Percentiles rank a stretch among this genome's conserved stretches.
These are phyloP conservation scores for Cheirogaleus medius DNA, from an alignment of 2,113 vertebrate genomes.

Conservation along the genomic window DNA sequence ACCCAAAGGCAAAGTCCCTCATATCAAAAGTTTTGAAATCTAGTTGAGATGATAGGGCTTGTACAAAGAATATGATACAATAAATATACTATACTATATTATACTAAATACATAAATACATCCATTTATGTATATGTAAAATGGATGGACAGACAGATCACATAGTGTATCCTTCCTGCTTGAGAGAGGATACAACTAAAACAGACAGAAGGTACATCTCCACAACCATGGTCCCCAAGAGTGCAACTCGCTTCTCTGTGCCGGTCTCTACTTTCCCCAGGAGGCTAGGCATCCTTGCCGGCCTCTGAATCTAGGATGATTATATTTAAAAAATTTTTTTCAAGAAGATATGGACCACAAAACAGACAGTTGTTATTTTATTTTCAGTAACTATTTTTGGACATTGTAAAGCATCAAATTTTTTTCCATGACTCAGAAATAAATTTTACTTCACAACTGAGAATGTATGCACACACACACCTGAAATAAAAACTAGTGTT, in stretches of 20 bases:
- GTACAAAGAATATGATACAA: not conserved
- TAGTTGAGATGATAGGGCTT: not conserved
- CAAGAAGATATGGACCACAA: not conserved
- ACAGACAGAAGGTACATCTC: not conserved
- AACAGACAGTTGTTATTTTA: not conserved
- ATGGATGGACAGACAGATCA: not conserved
- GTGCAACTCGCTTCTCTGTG: not conserved
- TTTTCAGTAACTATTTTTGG: not conserved
- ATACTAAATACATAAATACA: too few relatives aligned
- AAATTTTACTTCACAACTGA: slow-evolving; percentile 15
- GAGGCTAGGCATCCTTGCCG: too few relatives aligned
- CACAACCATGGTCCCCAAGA: not conserved
- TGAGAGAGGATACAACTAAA: slow-evolving; percentile 13
- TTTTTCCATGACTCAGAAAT: not conserved
- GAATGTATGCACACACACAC: not conserved
- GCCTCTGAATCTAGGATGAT: not conserved
- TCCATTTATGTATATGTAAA: not conserved
- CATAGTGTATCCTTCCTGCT: not conserved
- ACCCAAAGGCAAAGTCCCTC: not conserved
- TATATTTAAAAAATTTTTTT: not conserved
- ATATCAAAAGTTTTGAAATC: not conserved
- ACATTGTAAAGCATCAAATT: not conserved
- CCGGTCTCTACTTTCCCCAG: not conserved
- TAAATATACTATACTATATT: not conserved
- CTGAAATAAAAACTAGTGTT: not conserved